phyloP scores from a whole-genome alignment of 1,140 invertebrate species.

The Drosophila subpulchrella region DNA sequence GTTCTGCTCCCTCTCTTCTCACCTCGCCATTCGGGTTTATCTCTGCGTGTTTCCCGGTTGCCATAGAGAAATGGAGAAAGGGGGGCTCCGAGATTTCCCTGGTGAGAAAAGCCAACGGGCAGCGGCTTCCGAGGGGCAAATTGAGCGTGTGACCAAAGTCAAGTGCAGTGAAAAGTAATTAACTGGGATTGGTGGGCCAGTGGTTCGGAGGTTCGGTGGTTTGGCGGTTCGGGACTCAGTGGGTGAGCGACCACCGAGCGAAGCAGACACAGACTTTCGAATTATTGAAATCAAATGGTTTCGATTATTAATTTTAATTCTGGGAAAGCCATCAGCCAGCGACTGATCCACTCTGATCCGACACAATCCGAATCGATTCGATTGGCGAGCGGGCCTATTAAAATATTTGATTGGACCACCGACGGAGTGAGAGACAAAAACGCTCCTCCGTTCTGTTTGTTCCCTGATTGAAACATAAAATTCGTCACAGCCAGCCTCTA shows the following conservation, averaged over 20 bases:
- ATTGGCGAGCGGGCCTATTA: slow-evolving; percentile 69
- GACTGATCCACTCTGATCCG: slow-evolving; percentile 39
- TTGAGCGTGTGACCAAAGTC: slow-evolving; percentile 82
- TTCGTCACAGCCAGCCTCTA: slow-evolving; percentile 50
- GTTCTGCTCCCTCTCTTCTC: slow-evolving; percentile 12
- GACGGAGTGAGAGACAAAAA: slow-evolving; percentile 35
- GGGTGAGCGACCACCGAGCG: slow-evolving; percentile 48
- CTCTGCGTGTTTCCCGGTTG: slow-evolving; percentile 52
- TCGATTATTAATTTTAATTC: slow-evolving; percentile 68
- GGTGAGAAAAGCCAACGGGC: slow-evolving; percentile 79
- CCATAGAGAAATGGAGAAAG: slow-evolving; percentile 22
- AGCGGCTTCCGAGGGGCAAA: slow-evolving; percentile 53
- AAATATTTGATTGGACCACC: slow-evolving; percentile 81
- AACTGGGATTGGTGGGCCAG: slow-evolving; percentile 72
- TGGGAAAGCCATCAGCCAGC: slow-evolving; percentile 31
- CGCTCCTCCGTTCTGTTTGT: slow-evolving; percentile 12
- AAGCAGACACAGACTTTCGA: slow-evolving; percentile 68
- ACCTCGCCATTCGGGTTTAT: slow-evolving; percentile 17
- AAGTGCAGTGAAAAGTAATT: slow-evolving; percentile 83
- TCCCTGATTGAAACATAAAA: slow-evolving; percentile 58
- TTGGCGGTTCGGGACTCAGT: slow-evolving; percentile 28
- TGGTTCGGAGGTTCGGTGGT: background rate
- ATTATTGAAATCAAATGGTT: slow-evolving; percentile 80
- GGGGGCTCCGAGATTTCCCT: slow-evolving; percentile 68
- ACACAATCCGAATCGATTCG: slow-evolving; percentile 71